Conservation (phyloP, 2,888 invertebrate genomes). For the Ametastegia equiseti region DNA sequence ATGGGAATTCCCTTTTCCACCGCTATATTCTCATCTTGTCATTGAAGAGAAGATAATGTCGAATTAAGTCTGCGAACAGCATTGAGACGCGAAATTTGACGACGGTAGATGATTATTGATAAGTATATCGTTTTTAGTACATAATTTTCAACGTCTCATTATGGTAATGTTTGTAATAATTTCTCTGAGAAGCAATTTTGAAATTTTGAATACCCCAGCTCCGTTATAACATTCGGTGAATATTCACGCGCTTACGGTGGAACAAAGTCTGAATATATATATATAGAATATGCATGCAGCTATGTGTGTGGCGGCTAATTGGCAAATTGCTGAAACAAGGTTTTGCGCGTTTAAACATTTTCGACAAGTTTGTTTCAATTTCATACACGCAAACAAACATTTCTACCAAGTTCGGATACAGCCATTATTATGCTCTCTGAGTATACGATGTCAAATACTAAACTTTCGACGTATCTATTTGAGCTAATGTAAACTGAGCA, state of each 20-base stretch:
- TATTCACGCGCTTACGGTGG: background rate
- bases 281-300: background rate
- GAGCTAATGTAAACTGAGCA: background rate
- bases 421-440: slow-evolving; percentile 30
- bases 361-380: slow-evolving; percentile 35
- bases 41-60: slow-evolving; percentile 19
- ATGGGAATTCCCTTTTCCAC: background rate
- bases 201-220: too few species aligned
- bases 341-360: slow-evolving; percentile 44
- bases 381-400: slow-evolving; percentile 2
- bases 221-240: too few species aligned
- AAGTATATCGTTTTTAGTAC: background rate
- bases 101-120: background rate
- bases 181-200: background rate
- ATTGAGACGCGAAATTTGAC: too few species aligned
- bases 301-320: slow-evolving; percentile 38
- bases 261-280: background rate
- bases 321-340: slow-evolving; percentile 38
- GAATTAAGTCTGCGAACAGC: background rate
- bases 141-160: background rate
- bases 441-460: slow-evolving; percentile 33
- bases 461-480: slow-evolving; percentile 12
- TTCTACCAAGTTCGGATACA: background rate
- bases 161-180: background rate
- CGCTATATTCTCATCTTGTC: background rate